Conservation (phyloP, 2,888 invertebrate species). For the Bembecia ichneumoniformis region DNA sequence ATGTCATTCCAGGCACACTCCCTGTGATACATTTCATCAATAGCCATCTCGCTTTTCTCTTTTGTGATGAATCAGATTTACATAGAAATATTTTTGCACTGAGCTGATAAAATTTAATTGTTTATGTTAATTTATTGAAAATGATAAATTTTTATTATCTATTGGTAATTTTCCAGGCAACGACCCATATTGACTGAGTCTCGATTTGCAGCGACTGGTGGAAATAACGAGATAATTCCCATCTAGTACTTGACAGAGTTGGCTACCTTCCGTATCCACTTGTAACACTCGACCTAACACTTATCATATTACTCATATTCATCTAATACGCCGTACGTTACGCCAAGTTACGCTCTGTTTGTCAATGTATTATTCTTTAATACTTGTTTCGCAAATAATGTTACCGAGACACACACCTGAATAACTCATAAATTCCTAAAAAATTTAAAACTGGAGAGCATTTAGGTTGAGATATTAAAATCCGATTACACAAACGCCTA, state of each 20-base stretch:
- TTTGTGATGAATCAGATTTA: no score
- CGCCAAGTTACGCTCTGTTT: background rate
- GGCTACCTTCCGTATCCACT: background rate
- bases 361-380: constrained; percentile 2
- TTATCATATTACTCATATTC: background rate
- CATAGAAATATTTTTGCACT: no score
- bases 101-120: no score
- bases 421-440: no score
- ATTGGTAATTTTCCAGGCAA: no score
- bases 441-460: no score
- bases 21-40: background rate
- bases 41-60: background rate
- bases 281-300: background rate
- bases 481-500: no score
- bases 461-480: no score
- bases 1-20: constrained; percentile 31
- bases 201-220: background rate
- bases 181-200: background rate
- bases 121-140: no score
- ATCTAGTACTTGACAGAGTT: background rate
- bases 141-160: no score
- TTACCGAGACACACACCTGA: no score
- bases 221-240: background rate
- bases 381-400: no score
- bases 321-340: background rate